Conservation (phyloP, 2,113 vertebrate genomes). For the Daubentonia madagascariensis region DNA sequence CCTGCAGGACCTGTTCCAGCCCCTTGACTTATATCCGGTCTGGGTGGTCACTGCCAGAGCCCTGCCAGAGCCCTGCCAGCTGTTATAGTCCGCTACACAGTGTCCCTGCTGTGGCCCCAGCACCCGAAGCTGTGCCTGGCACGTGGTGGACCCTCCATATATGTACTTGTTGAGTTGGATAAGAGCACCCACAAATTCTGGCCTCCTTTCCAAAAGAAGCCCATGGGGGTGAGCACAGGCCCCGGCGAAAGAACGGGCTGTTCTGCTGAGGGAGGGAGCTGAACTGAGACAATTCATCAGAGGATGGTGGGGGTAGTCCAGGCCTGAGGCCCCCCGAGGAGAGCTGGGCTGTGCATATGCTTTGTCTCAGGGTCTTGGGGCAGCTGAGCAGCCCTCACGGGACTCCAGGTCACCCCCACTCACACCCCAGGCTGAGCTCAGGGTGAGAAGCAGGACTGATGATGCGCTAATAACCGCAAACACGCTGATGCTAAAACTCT, state of each 20-base stretch:
- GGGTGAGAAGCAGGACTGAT: constrained; percentile 5
- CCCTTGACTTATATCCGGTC: background rate
- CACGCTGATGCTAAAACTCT: constrained; percentile 51
- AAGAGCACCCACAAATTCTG: no score
- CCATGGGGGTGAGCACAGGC: background rate
- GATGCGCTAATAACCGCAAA: constrained; percentile 24
- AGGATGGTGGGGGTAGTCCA: rapidly evolving
- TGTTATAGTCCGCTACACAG: background rate
- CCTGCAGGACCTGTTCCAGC: background rate
- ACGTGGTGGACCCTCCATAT: rapidly evolving
- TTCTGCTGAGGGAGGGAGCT: background rate
- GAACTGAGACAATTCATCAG: rapidly evolving
- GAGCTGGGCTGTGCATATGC: rapidly evolving
- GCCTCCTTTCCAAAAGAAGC: background rate
- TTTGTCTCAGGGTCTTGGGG: background rate
- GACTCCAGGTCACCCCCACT: background rate
- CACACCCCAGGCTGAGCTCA: background rate
- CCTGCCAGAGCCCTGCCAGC: background rate
- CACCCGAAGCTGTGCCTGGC: background rate
- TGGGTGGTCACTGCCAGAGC: background rate
- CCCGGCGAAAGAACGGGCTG: background rate
- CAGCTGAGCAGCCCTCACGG: background rate
- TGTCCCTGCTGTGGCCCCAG: rapidly evolving
- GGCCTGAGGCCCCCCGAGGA: rapidly evolving
- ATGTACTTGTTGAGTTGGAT: background rate